Evolutionary conservation across 2,797 vertebrate species (phyloP).

Genomic region (Kryptopterus vitreolus): DNA sequence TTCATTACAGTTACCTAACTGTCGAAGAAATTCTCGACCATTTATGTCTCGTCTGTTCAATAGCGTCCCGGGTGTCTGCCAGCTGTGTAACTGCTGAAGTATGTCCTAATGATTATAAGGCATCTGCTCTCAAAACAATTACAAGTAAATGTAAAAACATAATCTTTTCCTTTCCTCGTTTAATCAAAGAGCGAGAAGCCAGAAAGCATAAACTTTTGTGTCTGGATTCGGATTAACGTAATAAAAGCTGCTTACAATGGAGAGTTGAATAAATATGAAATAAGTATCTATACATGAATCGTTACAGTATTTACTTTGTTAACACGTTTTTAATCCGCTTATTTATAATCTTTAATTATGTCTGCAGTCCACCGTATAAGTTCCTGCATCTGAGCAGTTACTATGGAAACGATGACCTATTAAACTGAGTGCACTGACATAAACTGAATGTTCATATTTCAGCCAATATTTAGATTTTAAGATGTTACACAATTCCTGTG

Average conservation of each 20-base stretch:
- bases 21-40: background rate
- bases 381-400: background rate
- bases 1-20: too few relatives aligned
- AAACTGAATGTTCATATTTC: background rate
- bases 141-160: background rate
- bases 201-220: background rate
- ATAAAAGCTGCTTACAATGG: background rate
- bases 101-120: background rate
- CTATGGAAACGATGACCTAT: background rate
- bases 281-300: background rate
- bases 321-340: background rate
- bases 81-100: slow-evolving; percentile 1
- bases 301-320: background rate
- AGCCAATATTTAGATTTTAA: background rate
- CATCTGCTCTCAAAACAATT: background rate
- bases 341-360: background rate
- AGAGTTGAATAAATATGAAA: background rate
- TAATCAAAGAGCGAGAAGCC: background rate
- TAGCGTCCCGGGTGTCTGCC: background rate
- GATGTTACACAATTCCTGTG: background rate
- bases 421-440: background rate
- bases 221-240: too few relatives aligned
- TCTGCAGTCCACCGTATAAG: background rate
- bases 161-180: background rate
- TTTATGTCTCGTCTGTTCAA: background rate